Percentiles rank a stretch among this genome's conserved stretches.
These are phyloP conservation scores for Nycticebus coucang DNA, from an alignment of 2,113 vertebrate genomes.

Conservation along the genomic window DNA sequence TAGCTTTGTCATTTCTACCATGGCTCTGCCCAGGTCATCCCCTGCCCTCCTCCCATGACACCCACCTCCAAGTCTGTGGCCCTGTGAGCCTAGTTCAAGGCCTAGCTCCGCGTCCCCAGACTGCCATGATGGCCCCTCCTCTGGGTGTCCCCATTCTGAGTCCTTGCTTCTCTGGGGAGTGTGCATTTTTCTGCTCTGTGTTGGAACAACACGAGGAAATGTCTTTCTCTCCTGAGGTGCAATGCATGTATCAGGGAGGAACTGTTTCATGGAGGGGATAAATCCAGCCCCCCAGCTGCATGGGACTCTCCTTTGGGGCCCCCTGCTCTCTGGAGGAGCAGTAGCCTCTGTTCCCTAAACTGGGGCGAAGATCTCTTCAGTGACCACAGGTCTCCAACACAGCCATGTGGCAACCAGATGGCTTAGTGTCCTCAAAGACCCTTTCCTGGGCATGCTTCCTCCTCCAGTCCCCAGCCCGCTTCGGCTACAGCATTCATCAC, in stretches of 20 bases:
- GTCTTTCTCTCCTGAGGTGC: neutral
- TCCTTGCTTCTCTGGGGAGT: neutral
- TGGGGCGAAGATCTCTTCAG: neutral
- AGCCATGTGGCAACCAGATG: rapidly evolving
- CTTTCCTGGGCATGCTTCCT: neutral
- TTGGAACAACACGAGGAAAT: neutral
- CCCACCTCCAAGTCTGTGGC: neutral
- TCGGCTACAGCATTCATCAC: rapidly evolving
- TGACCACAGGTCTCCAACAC: neutral
- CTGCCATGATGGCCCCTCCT: rapidly evolving
- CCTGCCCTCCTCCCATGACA: neutral
- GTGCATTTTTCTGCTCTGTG: neutral
- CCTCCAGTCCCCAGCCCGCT: neutral
- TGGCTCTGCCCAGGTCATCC: neutral
- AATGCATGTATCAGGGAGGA: neutral
- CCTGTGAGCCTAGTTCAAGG: neutral
- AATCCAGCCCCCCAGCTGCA: too few relatives aligned
- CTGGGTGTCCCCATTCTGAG: neutral
- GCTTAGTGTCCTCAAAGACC: neutral
- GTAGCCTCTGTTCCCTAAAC: neutral
- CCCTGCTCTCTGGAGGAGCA: neutral
- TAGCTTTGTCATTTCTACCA: neutral
- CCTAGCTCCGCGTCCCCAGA: rapidly evolving
- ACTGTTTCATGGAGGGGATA: neutral
- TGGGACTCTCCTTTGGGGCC: neutral